Evolutionary conservation across 2,113 vertebrate genomes (phyloP), one percentile per base, ranked within the genome.

Genomic region (Myanophis thanlyinensis): DNA sequence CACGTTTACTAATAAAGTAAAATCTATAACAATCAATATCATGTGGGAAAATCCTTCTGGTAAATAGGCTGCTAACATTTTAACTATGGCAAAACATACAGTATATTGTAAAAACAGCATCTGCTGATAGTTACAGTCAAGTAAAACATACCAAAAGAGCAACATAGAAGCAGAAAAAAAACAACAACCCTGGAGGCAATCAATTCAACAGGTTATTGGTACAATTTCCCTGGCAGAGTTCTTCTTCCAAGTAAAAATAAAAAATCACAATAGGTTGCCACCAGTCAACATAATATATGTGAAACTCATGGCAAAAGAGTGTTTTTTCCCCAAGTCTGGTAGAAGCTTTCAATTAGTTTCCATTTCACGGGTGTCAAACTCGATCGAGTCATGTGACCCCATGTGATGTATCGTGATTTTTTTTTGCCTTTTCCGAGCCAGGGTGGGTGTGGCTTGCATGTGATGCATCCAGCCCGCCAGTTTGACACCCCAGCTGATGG

Each of bases 1-100:
- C 62, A 67, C 5, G 62, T 67, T 13, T 67, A 67, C 97, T 96
- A 96, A 97, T 97, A 97, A 97, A 96, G 95, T 96, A 93, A 95
- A 95, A 95, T 96, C 95, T 9, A 94, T 0, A 92, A 96, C 95
- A 95, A 93, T 93, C 94, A 94, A 94, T 95, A 0, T 46, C 94
- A 27, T 0, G 47, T 92, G 93, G 93, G 95, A 95, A 91, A 93
- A 93, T 92, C 87, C 51, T 22, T 85, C 88, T 62, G 0, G 44
- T 59, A 35, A 91, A 96, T 94, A 90, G 94, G 1, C 2, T 93
- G 86, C 93, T 18, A 56, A 59, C 13, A 40, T 20, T 20, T 23
- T 52, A 88, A 18, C 15, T 88, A 52, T 23, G 47, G 51, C 62
- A 35, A n/a, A n/a, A 13, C 59, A 62, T n/a, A 62, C 11, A 62